phyloP scores from a whole-genome alignment of 2,888 invertebrate species.

The Andricus quercusramuli region DNA sequence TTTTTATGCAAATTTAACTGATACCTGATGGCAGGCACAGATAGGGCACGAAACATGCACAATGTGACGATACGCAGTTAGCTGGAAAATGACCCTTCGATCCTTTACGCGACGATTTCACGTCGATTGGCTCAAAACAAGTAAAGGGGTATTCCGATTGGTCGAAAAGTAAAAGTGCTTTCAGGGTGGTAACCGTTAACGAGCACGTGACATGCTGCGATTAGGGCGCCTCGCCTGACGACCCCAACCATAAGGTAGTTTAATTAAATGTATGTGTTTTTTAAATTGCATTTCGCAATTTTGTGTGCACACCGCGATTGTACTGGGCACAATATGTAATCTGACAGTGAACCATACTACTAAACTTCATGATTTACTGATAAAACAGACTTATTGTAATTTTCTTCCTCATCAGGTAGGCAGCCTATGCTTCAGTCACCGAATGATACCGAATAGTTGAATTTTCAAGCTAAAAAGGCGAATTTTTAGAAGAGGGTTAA shows the following conservation, averaged over 20 bases:
- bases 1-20: constrained; percentile 78
- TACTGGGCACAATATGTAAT: background rate
- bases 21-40: constrained; percentile 71
- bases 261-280: constrained; percentile 61
- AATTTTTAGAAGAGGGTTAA: no score
- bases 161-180: constrained; percentile 4
- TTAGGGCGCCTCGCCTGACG: constrained; percentile 43
- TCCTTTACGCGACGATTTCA: background rate
- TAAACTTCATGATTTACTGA: background rate
- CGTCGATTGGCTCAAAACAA: constrained; percentile 52
- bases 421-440: no score
- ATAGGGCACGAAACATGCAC: constrained; percentile 70
- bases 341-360: background rate
- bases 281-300: constrained; percentile 50
- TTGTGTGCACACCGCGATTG: background rate
- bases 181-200: constrained; percentile 48
- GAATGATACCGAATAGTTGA: no score
- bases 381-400: no score
- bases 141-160: constrained; percentile 51
- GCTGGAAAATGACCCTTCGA: constrained; percentile 60
- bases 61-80: constrained; percentile 61
- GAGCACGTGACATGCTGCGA: constrained; percentile 55
- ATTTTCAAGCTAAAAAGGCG: no score
- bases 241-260: constrained; percentile 43
- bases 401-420: no score